Conservation (phyloP, 2,797 vertebrate species). For the Hipposideros larvatus region DNA sequence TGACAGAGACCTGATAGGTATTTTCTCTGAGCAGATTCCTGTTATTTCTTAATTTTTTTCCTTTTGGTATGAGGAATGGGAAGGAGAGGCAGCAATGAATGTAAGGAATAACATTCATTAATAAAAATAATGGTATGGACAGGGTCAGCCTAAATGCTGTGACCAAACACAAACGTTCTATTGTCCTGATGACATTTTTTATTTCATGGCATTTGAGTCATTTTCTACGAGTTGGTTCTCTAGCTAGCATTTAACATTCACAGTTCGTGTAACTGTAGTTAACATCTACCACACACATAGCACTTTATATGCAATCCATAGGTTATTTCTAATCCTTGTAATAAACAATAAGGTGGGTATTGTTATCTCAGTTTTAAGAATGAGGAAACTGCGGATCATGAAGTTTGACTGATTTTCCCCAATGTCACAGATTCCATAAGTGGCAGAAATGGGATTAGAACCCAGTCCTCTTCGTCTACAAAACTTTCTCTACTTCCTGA, state of each 20-base stretch:
- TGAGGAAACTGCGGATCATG: neutral
- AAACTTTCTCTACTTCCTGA: neutral
- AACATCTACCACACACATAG: neutral
- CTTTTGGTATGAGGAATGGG: neutral
- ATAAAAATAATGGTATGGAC: conserved; percentile 11
- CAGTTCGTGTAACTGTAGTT: neutral
- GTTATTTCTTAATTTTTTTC: neutral
- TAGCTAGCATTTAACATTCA: neutral
- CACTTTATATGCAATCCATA: neutral
- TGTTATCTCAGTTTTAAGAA: conserved; percentile 16
- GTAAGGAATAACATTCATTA: neutral
- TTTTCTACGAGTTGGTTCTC: conserved; percentile 26
- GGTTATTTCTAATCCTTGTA: neutral
- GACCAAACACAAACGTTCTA: neutral
- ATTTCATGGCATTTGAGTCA: neutral
- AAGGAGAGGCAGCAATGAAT: neutral
- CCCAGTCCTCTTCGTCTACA: neutral
- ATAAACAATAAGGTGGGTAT: neutral
- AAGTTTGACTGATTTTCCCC: neutral
- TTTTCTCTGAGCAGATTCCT: neutral
- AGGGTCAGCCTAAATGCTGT: neutral
- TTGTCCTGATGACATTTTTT: neutral
- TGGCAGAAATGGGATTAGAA: neutral
- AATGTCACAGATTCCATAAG: conserved; percentile 25
- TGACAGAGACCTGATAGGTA: neutral